A percentile compares a stretch with the other conserved stretches of the same genome.
These are phyloP conservation scores for Drosophila picticornis DNA, from an alignment of 2,888 invertebrate species.

Conservation along the genomic window DNA sequence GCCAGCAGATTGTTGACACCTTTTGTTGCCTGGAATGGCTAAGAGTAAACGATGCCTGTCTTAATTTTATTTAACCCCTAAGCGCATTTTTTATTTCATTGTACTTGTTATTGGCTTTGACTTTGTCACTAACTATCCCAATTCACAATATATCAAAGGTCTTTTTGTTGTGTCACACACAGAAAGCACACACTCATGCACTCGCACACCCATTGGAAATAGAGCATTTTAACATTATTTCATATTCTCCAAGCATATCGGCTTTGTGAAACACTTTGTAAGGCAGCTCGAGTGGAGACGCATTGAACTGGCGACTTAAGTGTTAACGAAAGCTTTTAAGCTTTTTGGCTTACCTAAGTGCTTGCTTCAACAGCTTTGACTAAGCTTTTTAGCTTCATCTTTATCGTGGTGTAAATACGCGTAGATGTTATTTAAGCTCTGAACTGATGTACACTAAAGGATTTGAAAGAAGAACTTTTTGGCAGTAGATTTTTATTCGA, in stretches of 20 bases:
- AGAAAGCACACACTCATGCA: constrained; percentile 30
- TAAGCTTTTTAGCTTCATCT: not conserved
- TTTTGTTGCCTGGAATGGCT: constrained; percentile 25
- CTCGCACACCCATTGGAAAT: constrained; percentile 51
- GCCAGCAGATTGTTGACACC: constrained; percentile 48
- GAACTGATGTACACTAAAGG: not conserved
- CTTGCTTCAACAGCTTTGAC: not conserved
- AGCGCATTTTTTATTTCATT: constrained; percentile 27
- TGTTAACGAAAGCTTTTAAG: constrained; percentile 1
- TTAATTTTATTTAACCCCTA: constrained; percentile 32
- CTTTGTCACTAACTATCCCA: constrained; percentile 53
- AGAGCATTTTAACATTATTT: constrained; percentile 59
- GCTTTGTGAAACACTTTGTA: constrained; percentile 17
- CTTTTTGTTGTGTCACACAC: constrained; percentile 60
- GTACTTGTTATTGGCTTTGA: constrained; percentile 24
- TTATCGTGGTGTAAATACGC: not conserved
- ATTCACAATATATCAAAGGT: constrained; percentile 72
- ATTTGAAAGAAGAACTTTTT: not conserved
- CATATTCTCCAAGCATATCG: constrained; percentile 1
- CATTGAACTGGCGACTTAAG: not conserved
- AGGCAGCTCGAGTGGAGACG: not conserved
- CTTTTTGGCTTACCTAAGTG: not conserved
- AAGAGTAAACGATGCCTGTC: constrained; percentile 53
- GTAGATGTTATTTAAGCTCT: not conserved
- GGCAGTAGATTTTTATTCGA: not conserved